Percentiles rank a stretch among this genome's conserved stretches.
phyloP scores from a whole-genome alignment of 1,140 invertebrate species.

The Archivesica marissinica region DNA sequence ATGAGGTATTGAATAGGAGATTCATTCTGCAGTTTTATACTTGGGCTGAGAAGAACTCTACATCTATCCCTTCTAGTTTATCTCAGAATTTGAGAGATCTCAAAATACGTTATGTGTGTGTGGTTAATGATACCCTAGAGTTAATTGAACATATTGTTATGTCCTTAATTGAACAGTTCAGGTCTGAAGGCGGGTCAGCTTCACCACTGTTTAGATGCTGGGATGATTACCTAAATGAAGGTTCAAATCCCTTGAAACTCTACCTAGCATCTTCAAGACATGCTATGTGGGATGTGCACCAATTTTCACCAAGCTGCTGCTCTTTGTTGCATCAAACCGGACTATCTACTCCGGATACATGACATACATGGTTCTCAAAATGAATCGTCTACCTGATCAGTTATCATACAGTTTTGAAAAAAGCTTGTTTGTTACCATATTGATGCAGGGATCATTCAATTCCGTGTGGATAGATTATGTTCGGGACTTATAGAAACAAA shows the following conservation, averaged over 20 bases:
- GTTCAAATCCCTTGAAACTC: neutral
- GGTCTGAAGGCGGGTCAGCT: neutral
- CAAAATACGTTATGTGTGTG: neutral
- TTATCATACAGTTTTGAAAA: neutral
- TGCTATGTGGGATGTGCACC: neutral
- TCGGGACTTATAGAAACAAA: slow-evolving; percentile 27
- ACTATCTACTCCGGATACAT: neutral
- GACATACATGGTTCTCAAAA: neutral
- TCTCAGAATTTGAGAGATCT: neutral
- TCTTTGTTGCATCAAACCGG: slow-evolving; percentile 15
- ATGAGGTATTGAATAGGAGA: neutral
- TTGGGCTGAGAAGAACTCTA: neutral
- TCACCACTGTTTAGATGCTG: neutral
- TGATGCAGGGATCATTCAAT: slow-evolving; percentile 16
- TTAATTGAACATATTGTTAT: neutral
- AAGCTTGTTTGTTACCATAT: neutral
- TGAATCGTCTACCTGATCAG: neutral
- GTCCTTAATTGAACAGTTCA: slow-evolving; percentile 1
- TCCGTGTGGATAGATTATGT: slow-evolving; percentile 43
- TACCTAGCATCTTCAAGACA: neutral
- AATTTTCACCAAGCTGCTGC: neutral
- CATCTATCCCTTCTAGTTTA: neutral
- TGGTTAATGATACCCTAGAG: neutral
- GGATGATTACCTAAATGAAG: slow-evolving; percentile 21
- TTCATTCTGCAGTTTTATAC: neutral